Percentiles rank a stretch among this genome's conserved stretches.
Evolutionary conservation across 2,888 invertebrate species (phyloP).

Genomic region (Parelbella ahira): DNA sequence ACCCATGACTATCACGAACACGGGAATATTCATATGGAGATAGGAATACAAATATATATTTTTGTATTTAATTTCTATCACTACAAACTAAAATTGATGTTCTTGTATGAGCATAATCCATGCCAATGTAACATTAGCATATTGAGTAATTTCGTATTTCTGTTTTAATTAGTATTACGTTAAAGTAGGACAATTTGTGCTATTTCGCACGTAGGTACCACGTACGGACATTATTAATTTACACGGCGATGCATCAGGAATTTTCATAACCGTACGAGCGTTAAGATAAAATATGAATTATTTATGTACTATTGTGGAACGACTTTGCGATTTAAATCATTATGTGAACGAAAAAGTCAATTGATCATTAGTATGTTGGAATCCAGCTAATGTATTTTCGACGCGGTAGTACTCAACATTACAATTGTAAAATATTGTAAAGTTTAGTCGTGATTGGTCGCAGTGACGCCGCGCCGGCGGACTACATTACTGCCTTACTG

Average conservation of each 20-base stretch:
- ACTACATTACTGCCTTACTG: not conserved
- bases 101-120: no score
- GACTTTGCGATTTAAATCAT: conserved; percentile 9
- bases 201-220: not conserved
- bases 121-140: no score
- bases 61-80: no score
- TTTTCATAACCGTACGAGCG: conserved; percentile 11
- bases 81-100: no score
- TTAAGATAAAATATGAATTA: conserved; percentile 10
- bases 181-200: conserved; percentile 3
- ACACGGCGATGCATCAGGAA: conserved; percentile 10
- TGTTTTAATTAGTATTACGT: not conserved
- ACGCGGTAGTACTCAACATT: conserved; percentile 49
- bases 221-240: conserved; percentile 5
- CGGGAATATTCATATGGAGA: no score
- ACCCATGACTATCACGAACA: no score
- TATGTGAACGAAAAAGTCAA: conserved; percentile 11
- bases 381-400: conserved; percentile 45
- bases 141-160: no score
- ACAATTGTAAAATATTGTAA: conserved; percentile 51
- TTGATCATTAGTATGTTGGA: conserved; percentile 1
- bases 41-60: no score
- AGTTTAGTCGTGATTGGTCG: conserved; percentile 42
- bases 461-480: conserved; percentile 27
- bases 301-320: conserved; percentile 4